Base-by-base conservation (phyloP, 2,888 invertebrate species). In the Onchidella celtica region DNA sequence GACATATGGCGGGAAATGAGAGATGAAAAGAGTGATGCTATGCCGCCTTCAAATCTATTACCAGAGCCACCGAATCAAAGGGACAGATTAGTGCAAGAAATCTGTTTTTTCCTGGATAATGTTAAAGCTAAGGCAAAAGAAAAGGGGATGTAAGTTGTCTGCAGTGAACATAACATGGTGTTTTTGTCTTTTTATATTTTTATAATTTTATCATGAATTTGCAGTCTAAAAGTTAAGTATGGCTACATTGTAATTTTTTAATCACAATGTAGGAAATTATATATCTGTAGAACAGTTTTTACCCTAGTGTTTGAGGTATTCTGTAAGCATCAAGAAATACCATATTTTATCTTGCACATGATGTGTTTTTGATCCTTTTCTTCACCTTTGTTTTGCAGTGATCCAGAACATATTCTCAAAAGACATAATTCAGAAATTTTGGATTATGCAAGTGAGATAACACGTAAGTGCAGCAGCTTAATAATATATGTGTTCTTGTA, bases 1-100 rank as follows among this genome's bases (percentile, higher is more conserved):
- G 92, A 92, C 40, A 93, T 93, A 32, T 92, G 92, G 92, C 83
- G 89, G 74, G 92, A 92, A 47, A 90, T 89, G 76, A 84, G 90
- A 75, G 88, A 90, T 40, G 92, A 92, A 72, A 88, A 88, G n/a
- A 82, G 86, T 34, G 70, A 83, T 36, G 82, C 79, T 34, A 79
- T 74, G 17, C 81, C 81, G 14, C 38, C 83, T 11, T 59, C 40
- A 11, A 32, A 79, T 9, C 80, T 82, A 24, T 84, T 92, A 24
- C 92, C 92, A 55, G 93, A 93, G 82, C 93, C 93, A 2, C 92
- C 93, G 14, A 90, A 89, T 21, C 83, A 89, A 0, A 85, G 93
- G 77, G 91, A 92, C 17, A 84, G 92, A 72, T 88, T 93, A 1
- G 86, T 91, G 34, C 89, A 92, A 76, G 93, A 93, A 85, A 92